Evolutionary conservation across 2,888 invertebrate species (phyloP).

Genomic region (Cremastobaeus sp.): DNA sequence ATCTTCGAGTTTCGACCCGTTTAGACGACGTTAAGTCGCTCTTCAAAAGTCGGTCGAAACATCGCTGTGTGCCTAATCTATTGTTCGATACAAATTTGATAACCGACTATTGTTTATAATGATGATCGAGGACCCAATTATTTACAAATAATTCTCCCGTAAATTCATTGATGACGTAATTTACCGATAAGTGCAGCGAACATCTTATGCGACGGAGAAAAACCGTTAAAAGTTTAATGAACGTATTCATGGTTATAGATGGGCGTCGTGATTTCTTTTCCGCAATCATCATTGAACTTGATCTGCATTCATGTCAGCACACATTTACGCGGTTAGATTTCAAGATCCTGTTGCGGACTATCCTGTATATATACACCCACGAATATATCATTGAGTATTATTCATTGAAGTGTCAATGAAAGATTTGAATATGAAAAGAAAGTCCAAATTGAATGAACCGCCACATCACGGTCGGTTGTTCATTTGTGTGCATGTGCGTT

Average conservation of each 20-base stretch:
- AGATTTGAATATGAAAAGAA: constrained; percentile 79
- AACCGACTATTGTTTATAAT: no score
- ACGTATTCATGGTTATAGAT: constrained; percentile 42
- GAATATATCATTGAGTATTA: constrained; percentile 79
- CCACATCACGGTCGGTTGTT: constrained; percentile 61
- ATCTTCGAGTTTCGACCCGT: constrained; percentile 67
- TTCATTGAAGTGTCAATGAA: constrained; percentile 78
- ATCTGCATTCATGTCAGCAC: constrained; percentile 67
- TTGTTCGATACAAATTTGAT: constrained; percentile 19
- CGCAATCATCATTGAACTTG: constrained; percentile 48
- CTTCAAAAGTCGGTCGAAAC: constrained; percentile 67
- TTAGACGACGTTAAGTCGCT: constrained; percentile 68
- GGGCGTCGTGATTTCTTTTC: constrained; percentile 42
- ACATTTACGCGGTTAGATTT: constrained; percentile 72
- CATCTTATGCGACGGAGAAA: no score
- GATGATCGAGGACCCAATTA: no score
- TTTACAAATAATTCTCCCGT: no score
- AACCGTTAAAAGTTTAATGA: constrained; percentile 27
- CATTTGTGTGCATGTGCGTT: constrained; percentile 40
- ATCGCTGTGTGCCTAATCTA: constrained; percentile 28
- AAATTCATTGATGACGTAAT: no score
- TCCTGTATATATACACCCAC: constrained; percentile 77
- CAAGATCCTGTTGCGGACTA: constrained; percentile 73
- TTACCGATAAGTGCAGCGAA: no score
- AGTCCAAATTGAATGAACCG: constrained; percentile 72